These are phyloP conservation scores for Lathronympha strigana DNA, from an alignment of 2,888 invertebrate genomes.

Conservation along the genomic window DNA sequence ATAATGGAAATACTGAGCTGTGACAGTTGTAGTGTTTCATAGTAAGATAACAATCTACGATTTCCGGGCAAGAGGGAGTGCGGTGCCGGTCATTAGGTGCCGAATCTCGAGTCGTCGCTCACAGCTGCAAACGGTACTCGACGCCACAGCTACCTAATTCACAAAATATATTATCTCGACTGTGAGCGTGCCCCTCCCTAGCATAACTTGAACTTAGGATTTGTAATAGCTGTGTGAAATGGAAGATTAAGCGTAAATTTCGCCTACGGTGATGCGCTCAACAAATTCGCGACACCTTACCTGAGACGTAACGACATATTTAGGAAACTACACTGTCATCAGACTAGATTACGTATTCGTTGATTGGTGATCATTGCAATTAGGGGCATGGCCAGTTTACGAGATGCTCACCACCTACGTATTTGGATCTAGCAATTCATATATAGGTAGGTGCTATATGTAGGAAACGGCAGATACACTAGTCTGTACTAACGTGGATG, in stretches of 20 bases:
- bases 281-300: slow-evolving; percentile 13
- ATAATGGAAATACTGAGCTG: slow-evolving; percentile 34
- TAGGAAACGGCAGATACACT: no score
- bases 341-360: slow-evolving; percentile 14
- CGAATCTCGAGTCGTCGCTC: slow-evolving; percentile 28
- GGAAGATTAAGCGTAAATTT: background rate
- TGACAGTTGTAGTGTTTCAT: slow-evolving; percentile 40
- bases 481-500: no score
- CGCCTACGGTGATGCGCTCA: no score
- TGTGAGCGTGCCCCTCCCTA: background rate
- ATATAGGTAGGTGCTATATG: no score
- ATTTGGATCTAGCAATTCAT: no score
- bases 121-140: slow-evolving; percentile 31
- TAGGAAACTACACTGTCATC: slow-evolving; percentile 5
- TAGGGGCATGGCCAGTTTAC: no score
- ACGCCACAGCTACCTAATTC: background rate
- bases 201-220: background rate
- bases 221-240: background rate
- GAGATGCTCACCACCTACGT: no score
- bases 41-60: slow-evolving; percentile 37
- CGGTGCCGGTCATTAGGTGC: slow-evolving; percentile 40
- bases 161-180: background rate
- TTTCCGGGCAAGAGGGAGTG: slow-evolving; percentile 35
- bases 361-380: slow-evolving; percentile 26
- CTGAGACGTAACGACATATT: slow-evolving; percentile 4